phyloP scores from a whole-genome alignment of 1,140 invertebrate genomes.

The Cherax destructor region DNA sequence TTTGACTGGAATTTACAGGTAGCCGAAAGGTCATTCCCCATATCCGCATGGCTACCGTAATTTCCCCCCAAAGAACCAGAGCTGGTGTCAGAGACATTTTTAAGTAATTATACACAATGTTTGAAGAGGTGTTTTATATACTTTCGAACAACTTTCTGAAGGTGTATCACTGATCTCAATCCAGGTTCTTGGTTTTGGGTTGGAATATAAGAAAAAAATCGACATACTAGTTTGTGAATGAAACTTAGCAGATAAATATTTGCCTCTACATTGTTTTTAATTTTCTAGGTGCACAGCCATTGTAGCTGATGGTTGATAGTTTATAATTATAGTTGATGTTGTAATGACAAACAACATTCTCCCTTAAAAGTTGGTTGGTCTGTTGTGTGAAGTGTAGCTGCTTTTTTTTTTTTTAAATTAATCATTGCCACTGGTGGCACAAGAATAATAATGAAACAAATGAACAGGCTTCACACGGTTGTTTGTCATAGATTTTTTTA shows the following conservation, averaged over 20 bases:
- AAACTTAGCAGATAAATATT: neutral
- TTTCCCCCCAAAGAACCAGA: neutral
- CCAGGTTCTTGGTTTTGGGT: conserved; percentile 2
- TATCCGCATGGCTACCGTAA: conserved; percentile 9
- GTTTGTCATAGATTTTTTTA: no score
- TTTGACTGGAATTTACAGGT: conserved; percentile 93
- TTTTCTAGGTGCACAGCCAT: neutral
- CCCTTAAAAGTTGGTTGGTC: neutral
- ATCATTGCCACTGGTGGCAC: no score
- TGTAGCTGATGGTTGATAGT: neutral
- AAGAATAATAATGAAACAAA: no score
- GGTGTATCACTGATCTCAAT: neutral
- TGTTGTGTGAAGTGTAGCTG: neutral
- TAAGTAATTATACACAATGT: neutral
- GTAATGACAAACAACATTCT: neutral
- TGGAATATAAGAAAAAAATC: neutral
- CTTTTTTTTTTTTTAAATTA: no score
- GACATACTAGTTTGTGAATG: neutral
- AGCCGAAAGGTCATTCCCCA: conserved; percentile 25
- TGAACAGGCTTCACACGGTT: no score
- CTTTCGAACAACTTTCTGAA: no score
- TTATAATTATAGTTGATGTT: neutral
- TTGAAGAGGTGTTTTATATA: no score
- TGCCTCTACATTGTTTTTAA: neutral
- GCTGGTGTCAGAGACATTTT: neutral